Conservation (phyloP, 1,140 invertebrate genomes). For the Phthorimaea operculella region DNA sequence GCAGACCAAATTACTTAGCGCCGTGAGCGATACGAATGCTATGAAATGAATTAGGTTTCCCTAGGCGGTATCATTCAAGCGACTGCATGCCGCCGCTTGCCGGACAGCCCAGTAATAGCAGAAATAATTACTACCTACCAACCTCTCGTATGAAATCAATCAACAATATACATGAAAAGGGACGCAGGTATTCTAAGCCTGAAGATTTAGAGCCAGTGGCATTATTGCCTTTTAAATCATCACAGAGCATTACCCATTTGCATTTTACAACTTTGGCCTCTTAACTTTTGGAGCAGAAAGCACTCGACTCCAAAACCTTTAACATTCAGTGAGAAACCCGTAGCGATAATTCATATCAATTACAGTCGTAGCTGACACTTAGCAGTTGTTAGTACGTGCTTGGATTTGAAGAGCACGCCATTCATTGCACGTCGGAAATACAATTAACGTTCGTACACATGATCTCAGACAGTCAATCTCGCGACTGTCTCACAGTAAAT, state of each 20-base stretch:
- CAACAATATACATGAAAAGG: background rate
- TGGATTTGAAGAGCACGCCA: background rate
- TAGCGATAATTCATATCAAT: background rate
- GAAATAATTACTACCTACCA: conserved; percentile 20
- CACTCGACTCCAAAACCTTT: too few relatives aligned
- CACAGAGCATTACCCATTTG: background rate
- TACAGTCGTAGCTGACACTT: background rate
- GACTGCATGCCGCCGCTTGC: conserved; percentile 14
- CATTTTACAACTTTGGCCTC: background rate
- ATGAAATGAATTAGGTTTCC: conserved; percentile 36
- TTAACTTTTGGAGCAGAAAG: too few relatives aligned
- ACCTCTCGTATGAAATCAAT: conserved; percentile 13
- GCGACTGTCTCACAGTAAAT: background rate
- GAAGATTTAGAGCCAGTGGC: background rate
- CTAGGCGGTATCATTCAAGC: conserved; percentile 25
- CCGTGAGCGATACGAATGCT: conserved; percentile 30
- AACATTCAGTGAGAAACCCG: background rate
- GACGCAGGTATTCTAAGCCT: background rate
- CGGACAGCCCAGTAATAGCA: conserved; percentile 15
- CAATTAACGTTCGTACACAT: background rate
- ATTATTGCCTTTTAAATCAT: background rate
- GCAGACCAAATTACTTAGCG: conserved; percentile 35
- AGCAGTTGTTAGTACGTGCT: background rate
- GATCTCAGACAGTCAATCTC: background rate
- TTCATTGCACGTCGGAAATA: background rate